Percentiles rank a stretch among this genome's conserved stretches.
Conservation (phyloP, 2,797 vertebrate genomes). For the Karalla daura region DNA sequence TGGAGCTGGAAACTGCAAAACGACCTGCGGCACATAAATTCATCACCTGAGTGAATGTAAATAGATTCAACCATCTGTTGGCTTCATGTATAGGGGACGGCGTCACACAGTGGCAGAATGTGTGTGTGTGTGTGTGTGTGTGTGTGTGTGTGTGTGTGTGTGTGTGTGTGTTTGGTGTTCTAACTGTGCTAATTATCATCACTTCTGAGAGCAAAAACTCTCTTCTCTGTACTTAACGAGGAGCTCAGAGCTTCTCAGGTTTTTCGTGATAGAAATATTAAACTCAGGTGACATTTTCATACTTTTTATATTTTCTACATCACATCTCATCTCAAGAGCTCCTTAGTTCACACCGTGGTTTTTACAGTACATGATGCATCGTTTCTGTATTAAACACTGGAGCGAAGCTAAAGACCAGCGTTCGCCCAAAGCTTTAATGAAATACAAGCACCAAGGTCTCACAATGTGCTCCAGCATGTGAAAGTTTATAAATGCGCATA, state of each 20-base stretch:
- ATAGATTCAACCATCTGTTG: constrained; percentile 65
- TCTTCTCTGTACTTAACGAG: not conserved
- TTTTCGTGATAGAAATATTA: not conserved
- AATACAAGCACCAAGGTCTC: not conserved
- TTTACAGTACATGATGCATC: not conserved
- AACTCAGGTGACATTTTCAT: not conserved
- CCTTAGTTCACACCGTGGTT: not conserved
- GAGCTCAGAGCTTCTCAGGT: not conserved
- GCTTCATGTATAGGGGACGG: constrained; percentile 47
- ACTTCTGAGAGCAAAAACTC: not conserved
- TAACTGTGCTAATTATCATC: constrained; percentile 17
- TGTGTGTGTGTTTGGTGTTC: not conserved
- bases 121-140: constrained; percentile 9
- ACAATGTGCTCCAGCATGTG: constrained; percentile 17
- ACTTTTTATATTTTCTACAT: too few species aligned
- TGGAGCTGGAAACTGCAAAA: constrained; percentile 28
- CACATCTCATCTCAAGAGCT: not conserved
- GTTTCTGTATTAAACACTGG: not conserved
- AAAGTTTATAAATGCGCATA: constrained; percentile 55
- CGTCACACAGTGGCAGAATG: constrained; percentile 13
- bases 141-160: not conserved
- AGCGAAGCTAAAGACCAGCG: not conserved
- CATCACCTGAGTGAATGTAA: constrained; percentile 52
- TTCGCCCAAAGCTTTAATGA: not conserved
- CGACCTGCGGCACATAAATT: constrained; percentile 45